Base-by-base conservation (phyloP, 2,113 vertebrate species). In the Megaceryle torquata region DNA sequence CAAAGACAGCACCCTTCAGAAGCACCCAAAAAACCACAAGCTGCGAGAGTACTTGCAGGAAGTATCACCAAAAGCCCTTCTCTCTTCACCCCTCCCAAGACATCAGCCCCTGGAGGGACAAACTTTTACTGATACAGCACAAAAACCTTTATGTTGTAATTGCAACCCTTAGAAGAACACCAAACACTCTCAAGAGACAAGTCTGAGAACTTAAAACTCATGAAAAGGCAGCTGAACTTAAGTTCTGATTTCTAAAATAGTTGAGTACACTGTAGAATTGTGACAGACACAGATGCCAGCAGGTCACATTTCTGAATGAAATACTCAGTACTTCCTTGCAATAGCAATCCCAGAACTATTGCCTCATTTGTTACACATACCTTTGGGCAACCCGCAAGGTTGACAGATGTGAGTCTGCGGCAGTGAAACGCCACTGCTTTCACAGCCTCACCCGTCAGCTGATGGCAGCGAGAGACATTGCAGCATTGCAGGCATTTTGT, bases 401-500 rank as follows among this genome's bases (percentile, higher is more conserved):
- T 98, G 92, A 98, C 95, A 46, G 97, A 95, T 25, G 97, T 93
- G 19, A 99, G 93, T 11, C 61, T 70, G 65, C 77, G 95, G 85
- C 98, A 99, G 83, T 98, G 98, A 87, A 98, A 97, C 39, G 98
- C 95, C 78, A 98, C n/a, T 1, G 96, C 63, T 95, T 97, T 98
- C 91, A 98, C 85, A 24, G 98, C 93, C 13, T 75, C 80, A 68
- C 98, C 97, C 21, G 97, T 95, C 96, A 99, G 96, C 76, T 97
- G 96, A 41, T 93, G 79, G 92, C 98, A 99, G 54, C 87, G 96
- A 75, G 98, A 99, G 75, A 98, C 74, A 24, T 98, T 97, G 56
- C 98, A 77, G 46, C 96, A 78, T 44, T 99, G 98, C 96, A 99
- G 96, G 72, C 53, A 68, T 60, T 63, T 89, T 31, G 92, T 90